Base-by-base conservation (phyloP, 2,113 vertebrate genomes). In the Chunga burmeisteri region DNA sequence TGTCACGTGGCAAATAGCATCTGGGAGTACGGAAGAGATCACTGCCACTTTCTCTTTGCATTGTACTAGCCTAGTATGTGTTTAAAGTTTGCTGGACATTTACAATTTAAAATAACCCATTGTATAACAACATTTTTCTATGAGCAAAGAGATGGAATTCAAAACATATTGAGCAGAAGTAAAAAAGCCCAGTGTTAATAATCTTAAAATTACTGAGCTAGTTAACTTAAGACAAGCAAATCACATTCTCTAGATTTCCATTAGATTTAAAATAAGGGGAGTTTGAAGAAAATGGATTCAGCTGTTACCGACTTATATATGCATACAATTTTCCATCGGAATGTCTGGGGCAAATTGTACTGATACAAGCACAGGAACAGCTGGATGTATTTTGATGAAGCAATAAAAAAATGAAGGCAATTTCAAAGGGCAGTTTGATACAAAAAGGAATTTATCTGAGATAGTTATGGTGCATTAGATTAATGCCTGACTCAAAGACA, bases 361-460 rank as follows among this genome's bases (percentile, higher is more conserved):
- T 62, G 58, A 93, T 94, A 85, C 74, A 88, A 93, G 78, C 74
- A 61, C 38, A 65, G 71, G 38, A 96, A 96, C 96, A 96, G 93
- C 93, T 97, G 96, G 92, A 95, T 95, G 78, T 82, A 86, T 95
- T 97, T 96, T 96, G 89, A 96, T 72, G 96, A 92, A 95, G 86
- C 62, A 90, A 86, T 81, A 55, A 93, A 85, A 93, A 27, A 40
- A 68, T 62, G 4, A 13, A 56, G 44, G 36, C 61, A 50, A 46
- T 91, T 97, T 92, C 46, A 90, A 74, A 68, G 74, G 49, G 50
- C 55, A 94, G 78, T 88, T 86, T 92, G 81, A 80, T 97, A 95
- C 58, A 63, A 92, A 91, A 93, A 70, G 25, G 74, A 90, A 80
- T 95, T 94, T 94, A 74, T 94, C 90, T 80, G 71, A 72, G 87